These are phyloP conservation scores for Tinea trinotella DNA, from an alignment of 2,888 invertebrate species.

Conservation along the genomic window DNA sequence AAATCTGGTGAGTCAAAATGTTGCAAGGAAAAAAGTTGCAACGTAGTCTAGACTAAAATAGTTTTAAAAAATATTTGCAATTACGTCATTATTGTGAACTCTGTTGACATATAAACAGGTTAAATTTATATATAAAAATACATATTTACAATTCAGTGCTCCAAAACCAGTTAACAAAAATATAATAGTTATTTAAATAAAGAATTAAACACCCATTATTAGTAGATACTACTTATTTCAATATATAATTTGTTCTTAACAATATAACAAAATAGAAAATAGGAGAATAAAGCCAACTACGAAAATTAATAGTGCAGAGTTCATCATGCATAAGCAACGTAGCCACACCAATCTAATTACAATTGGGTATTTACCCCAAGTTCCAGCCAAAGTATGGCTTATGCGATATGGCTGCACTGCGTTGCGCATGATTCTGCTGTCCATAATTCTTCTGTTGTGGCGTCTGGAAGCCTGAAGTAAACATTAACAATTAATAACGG, in stretches of 20 bases:
- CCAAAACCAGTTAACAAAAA: too few species aligned
- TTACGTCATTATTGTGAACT: too few species aligned
- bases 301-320: slow-evolving; percentile 12
- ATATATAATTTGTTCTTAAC: background rate
- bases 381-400: slow-evolving; percentile 63
- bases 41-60: too few species aligned
- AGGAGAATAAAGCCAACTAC: background rate
- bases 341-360: slow-evolving; percentile 12
- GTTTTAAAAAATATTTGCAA: too few species aligned
- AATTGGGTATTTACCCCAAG: slow-evolving; percentile 52
- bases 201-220: too few species aligned
- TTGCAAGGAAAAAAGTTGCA: too few species aligned
- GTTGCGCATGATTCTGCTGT: slow-evolving; percentile 37
- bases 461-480: slow-evolving; percentile 51
- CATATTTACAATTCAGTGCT: too few species aligned
- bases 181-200: too few species aligned
- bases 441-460: slow-evolving; percentile 51
- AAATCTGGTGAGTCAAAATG: too few species aligned
- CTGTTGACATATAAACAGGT: too few species aligned
- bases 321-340: slow-evolving; percentile 19
- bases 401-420: slow-evolving; percentile 42
- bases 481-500: slow-evolving; percentile 44
- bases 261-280: too few species aligned
- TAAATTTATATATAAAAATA: too few species aligned
- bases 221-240: background rate